Percentiles rank a stretch among this genome's conserved stretches.
Conservation (phyloP, 1,140 invertebrate species). For the Campodea augens region DNA sequence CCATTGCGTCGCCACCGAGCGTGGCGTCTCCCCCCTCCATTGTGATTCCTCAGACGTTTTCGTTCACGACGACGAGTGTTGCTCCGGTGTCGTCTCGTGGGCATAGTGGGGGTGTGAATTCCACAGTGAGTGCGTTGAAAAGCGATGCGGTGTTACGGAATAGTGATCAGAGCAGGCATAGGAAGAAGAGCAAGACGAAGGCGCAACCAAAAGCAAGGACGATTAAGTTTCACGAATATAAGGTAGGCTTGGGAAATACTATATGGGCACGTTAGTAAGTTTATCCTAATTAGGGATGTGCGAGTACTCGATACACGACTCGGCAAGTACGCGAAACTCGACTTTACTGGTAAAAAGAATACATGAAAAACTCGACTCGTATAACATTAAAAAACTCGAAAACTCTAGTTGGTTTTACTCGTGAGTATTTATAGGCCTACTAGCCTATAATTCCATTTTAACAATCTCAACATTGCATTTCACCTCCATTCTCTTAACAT, state of each 20-base stretch:
- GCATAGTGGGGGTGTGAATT: not conserved
- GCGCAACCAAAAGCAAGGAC: conserved; percentile 63
- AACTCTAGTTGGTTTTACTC: not conserved
- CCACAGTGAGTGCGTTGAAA: not conserved
- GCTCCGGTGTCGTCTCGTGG: conserved; percentile 1
- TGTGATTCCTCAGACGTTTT: conserved; percentile 19
- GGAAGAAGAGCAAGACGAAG: conserved; percentile 73
- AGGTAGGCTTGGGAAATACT: conserved; percentile 33
- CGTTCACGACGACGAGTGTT: conserved; percentile 10
- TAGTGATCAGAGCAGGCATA: conserved; percentile 40
- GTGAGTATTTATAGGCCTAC: no score
- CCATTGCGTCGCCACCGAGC: conserved; percentile 36
- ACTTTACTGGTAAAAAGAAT: not conserved
- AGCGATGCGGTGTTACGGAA: not conserved
- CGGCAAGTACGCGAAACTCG: not conserved
- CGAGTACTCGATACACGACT: no score
- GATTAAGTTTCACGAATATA: conserved; percentile 97
- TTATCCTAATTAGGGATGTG: no score
- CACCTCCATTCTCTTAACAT: no score
- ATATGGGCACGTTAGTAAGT: no score
- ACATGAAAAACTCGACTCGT: no score
- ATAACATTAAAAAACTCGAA: no score
- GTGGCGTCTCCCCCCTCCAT: conserved; percentile 28
- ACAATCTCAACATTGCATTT: no score
- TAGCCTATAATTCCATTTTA: no score